These are phyloP conservation scores for Corythornis vintsioides DNA, from an alignment of 2,113 vertebrate genomes.

Conservation along the genomic window DNA sequence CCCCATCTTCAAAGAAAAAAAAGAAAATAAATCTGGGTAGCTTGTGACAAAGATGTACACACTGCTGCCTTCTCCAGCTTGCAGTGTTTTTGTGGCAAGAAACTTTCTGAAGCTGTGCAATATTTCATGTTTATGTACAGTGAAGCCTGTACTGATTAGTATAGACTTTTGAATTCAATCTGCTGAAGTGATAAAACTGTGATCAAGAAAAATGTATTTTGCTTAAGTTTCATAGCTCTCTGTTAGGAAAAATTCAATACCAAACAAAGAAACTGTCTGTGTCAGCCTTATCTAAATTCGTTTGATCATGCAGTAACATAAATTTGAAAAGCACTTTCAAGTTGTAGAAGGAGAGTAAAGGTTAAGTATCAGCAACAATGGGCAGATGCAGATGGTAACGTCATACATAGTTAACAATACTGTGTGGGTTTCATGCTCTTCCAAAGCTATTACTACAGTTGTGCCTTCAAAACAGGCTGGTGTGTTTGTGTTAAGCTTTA, in stretches of 20 bases:
- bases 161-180: constrained; percentile 24
- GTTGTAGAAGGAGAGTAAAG: not conserved
- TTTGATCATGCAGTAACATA: not conserved
- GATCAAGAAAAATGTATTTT: constrained; percentile 7
- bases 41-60: not conserved
- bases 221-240: not conserved
- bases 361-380: not conserved
- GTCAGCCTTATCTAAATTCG: constrained; percentile 23
- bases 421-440: not conserved
- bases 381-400: not conserved
- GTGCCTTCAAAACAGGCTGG: constrained; percentile 8
- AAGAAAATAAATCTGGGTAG: not conserved
- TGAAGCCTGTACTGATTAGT: not conserved
- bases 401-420: not conserved
- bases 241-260: not conserved
- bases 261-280: constrained; percentile 5
- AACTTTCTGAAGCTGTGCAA: not conserved
- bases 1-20: not conserved
- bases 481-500: not conserved
- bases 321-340: constrained; percentile 27
- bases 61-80: not conserved
- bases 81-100: not conserved
- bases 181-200: not conserved
- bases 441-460: not conserved
- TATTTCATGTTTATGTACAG: constrained; percentile 20